phyloP scores from a whole-genome alignment of 2,113 vertebrate species.

The Corvus moneduloides region DNA sequence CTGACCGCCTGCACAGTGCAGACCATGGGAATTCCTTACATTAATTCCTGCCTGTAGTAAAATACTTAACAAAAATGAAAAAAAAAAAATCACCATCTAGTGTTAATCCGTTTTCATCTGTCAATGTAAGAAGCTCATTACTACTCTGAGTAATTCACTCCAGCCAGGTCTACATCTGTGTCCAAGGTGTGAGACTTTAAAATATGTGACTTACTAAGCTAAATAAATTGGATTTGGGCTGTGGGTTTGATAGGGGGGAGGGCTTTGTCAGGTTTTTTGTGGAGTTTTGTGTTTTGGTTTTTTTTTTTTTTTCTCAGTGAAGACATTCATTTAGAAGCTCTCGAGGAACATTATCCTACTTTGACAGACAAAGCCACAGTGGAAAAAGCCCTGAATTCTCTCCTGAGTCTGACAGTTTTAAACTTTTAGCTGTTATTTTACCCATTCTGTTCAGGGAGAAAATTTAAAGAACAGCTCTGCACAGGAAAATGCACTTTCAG shows the following conservation, averaged over 20 bases:
- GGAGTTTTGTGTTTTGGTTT: not conserved
- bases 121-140: not conserved
- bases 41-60: not conserved
- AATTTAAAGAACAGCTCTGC: not conserved
- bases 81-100: not conserved
- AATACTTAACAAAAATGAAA: not conserved
- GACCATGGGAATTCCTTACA: not conserved
- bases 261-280: rapidly evolving
- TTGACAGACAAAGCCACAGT: not conserved
- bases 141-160: not conserved
- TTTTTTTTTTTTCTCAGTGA: not conserved
- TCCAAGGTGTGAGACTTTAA: not conserved
- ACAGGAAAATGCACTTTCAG: not conserved
- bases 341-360: not conserved
- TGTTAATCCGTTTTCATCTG: not conserved
- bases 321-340: not conserved
- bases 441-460: not conserved
- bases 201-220: not conserved
- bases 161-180: not conserved
- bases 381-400: not conserved
- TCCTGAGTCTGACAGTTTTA: not conserved
- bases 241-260: rapidly evolving
- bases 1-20: not conserved
- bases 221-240: not conserved
- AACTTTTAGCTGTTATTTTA: not conserved